A percentile compares a stretch with the other conserved stretches of the same genome.
Evolutionary conservation across 2,888 invertebrate genomes (phyloP).

Genomic region (Meandrusa payeni): DNA sequence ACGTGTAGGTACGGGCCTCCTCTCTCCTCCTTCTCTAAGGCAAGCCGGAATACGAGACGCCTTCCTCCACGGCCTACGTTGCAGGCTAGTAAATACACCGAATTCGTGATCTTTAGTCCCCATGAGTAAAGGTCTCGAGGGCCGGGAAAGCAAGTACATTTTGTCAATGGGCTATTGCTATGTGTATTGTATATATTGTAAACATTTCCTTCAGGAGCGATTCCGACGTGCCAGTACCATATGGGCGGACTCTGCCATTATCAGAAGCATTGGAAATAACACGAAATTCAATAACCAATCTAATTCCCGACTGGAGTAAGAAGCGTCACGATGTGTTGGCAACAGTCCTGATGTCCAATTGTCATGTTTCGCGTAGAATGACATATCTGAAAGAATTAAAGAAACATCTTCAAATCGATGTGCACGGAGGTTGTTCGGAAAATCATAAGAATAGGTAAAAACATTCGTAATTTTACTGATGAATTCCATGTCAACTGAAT

Average conservation of each 20-base stretch:
- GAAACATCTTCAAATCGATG: slow-evolving; percentile 15
- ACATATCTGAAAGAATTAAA: slow-evolving; percentile 17
- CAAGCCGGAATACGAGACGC: too few relatives aligned
- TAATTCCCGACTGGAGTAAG: slow-evolving; percentile 60
- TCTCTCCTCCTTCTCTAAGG: too few relatives aligned
- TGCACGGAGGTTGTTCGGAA: slow-evolving; percentile 39
- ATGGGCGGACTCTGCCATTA: slow-evolving; percentile 78
- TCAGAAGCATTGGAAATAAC: slow-evolving; percentile 28
- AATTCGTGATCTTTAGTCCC: too few relatives aligned
- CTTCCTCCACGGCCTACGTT: too few relatives aligned
- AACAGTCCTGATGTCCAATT: slow-evolving; percentile 82
- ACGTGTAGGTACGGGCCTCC: too few relatives aligned
- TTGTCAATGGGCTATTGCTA: too few relatives aligned
- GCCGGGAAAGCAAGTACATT: too few relatives aligned
- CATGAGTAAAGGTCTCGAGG: too few relatives aligned
- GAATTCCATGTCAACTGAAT: too few relatives aligned
- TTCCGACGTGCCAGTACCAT: slow-evolving; percentile 84
- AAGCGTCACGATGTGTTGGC: slow-evolving; percentile 69
- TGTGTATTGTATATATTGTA: not conserved
- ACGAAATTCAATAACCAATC: slow-evolving; percentile 29
- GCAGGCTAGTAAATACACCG: too few relatives aligned
- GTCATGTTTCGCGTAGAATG: slow-evolving; percentile 60
- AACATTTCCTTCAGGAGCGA: slow-evolving; percentile 69
- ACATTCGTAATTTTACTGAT: too few relatives aligned
- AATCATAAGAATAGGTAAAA: slow-evolving; percentile 36